Evolutionary conservation across 2,888 invertebrate genomes (phyloP).

Genomic region (Ryuthela nishihirai): DNA sequence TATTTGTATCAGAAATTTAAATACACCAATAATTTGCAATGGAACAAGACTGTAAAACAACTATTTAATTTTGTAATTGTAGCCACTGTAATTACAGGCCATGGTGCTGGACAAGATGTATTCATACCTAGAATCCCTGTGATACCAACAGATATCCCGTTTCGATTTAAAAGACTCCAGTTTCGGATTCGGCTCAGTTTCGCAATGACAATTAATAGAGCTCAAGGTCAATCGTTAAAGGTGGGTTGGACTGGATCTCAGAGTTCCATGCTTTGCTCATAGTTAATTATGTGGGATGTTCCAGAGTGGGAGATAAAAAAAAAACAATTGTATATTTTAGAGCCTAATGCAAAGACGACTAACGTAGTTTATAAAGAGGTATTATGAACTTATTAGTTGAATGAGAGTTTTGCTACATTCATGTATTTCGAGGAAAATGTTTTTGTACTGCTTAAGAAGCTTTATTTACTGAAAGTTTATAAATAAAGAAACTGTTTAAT

Average conservation of each 20-base stretch:
- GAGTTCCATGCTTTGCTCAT: slow-evolving; percentile 43
- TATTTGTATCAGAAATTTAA: slow-evolving; percentile 32
- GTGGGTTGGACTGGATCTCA: slow-evolving; percentile 32
- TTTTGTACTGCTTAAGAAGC: too few relatives aligned
- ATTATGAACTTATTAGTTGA: too few relatives aligned
- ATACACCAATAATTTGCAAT: slow-evolving; percentile 41
- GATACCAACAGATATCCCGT: slow-evolving; percentile 31
- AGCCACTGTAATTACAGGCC: slow-evolving; percentile 37
- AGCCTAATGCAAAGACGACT: too few relatives aligned
- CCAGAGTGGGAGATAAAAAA: slow-evolving; percentile 18
- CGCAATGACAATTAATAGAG: slow-evolving; percentile 40
- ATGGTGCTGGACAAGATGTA: slow-evolving; percentile 26
- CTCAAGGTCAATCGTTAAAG: slow-evolving; percentile 8
- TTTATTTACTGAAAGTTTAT: too few relatives aligned
- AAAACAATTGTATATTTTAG: background rate
- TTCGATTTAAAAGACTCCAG: slow-evolving; percentile 36
- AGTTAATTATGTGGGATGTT: slow-evolving; percentile 45
- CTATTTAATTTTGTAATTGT: slow-evolving; percentile 37
- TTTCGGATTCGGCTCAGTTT: slow-evolving; percentile 37
- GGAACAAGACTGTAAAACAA: slow-evolving; percentile 44
- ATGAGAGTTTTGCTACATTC: too few relatives aligned
- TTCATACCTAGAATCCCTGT: slow-evolving; percentile 40
- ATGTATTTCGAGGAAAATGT: too few relatives aligned
- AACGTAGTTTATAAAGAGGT: too few relatives aligned
- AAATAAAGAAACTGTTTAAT: too few relatives aligned